A percentile compares a stretch with the other conserved stretches of the same genome.
Conservation (phyloP, 2,888 invertebrate species). For the Caenorhabditis macrosperma region DNA sequence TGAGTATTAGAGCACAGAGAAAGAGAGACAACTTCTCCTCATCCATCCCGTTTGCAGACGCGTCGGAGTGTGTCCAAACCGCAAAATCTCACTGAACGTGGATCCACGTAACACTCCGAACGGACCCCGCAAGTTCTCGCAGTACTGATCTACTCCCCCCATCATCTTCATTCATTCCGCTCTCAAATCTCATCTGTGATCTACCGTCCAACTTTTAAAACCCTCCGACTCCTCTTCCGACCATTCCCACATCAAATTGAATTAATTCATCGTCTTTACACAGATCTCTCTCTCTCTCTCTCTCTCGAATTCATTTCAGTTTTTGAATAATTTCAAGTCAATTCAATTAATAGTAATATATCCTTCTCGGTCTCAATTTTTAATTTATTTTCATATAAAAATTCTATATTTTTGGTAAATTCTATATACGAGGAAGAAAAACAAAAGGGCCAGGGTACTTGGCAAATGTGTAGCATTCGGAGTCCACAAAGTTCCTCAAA, state of each 20-base stretch:
- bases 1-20: too few species aligned
- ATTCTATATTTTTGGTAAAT: too few species aligned
- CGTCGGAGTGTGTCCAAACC: constrained; percentile 60
- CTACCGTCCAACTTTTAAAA: neutral
- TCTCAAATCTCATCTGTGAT: constrained; percentile 16
- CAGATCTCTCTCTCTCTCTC: neutral
- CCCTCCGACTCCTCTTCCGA: neutral
- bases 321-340: too few species aligned
- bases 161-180: neutral
- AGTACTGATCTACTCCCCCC: constrained; percentile 15
- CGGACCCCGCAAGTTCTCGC: constrained; percentile 47
- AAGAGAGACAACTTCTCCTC: neutral
- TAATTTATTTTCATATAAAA: too few species aligned
- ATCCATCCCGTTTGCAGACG: constrained; percentile 47
- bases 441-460: too few species aligned
- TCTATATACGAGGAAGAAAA: too few species aligned
- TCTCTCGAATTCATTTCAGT: neutral
- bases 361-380: too few species aligned
- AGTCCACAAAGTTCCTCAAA: too few species aligned
- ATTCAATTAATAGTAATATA: too few species aligned
- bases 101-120: constrained; percentile 42
- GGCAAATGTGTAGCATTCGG: too few species aligned
- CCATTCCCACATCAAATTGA: neutral
- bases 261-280: neutral
- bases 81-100: constrained; percentile 63